phyloP scores from a whole-genome alignment of 2,888 invertebrate genomes.

The Euspilapteryx auroguttella region DNA sequence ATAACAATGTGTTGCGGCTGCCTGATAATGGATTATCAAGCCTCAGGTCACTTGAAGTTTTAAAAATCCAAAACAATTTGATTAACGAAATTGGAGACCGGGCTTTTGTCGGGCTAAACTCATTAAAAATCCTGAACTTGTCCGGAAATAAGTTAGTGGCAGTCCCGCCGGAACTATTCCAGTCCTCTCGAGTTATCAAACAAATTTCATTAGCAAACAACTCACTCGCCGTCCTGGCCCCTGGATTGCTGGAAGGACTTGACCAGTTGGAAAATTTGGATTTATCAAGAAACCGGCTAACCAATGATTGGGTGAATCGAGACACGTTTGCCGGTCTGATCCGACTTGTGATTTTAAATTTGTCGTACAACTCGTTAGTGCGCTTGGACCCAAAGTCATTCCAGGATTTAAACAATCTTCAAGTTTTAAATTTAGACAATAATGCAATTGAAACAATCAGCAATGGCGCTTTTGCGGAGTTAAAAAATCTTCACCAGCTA shows the following conservation, averaged over 20 bases:
- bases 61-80: constrained; percentile 76
- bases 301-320: constrained; percentile 74
- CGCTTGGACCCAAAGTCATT: constrained; percentile 74
- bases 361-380: constrained; percentile 70
- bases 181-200: constrained; percentile 68
- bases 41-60: constrained; percentile 67
- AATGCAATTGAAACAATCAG: constrained; percentile 71
- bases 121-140: constrained; percentile 73
- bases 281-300: constrained; percentile 72
- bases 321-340: constrained; percentile 76
- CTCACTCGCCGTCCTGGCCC: constrained; percentile 74
- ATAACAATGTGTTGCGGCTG: constrained; percentile 70
- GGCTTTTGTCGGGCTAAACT: constrained; percentile 70
- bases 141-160: constrained; percentile 79
- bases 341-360: constrained; percentile 72
- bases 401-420: constrained; percentile 72
- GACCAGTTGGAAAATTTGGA: constrained; percentile 74
- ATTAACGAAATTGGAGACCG: constrained; percentile 75
- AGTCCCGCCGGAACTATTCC: constrained; percentile 78
- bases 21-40: constrained; percentile 73
- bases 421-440: constrained; percentile 73
- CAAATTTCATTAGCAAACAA: constrained; percentile 79
- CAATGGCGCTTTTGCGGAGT: constrained; percentile 72
- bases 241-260: constrained; percentile 73
- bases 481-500: constrained; percentile 75